A percentile compares a stretch with the other conserved stretches of the same genome.
Conservation (phyloP, 2,888 invertebrate species). For the Pristionchus entomophagus region DNA sequence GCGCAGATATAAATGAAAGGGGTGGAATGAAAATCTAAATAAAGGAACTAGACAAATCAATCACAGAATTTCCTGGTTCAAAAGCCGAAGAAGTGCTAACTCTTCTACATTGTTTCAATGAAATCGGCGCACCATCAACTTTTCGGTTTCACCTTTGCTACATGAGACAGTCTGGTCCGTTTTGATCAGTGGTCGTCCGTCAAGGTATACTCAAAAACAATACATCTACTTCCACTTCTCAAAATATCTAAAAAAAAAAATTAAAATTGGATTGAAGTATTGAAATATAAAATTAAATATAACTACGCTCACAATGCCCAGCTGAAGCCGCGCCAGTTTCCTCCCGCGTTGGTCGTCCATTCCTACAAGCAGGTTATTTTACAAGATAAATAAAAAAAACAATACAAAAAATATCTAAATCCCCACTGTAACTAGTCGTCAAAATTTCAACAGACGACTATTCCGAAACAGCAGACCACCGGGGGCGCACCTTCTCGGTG, state of each 20-base stretch:
- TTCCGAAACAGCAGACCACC: background rate
- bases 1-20: too few relatives aligned
- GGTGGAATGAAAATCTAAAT: too few relatives aligned
- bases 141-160: too few relatives aligned
- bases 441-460: background rate
- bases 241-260: background rate
- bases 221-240: too few relatives aligned
- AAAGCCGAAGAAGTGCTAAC: too few relatives aligned
- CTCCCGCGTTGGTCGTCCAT: background rate
- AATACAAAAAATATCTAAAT: background rate
- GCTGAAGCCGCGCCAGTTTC: background rate
- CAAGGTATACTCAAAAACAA: too few relatives aligned
- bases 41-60: too few relatives aligned
- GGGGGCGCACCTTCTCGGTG: slow-evolving; percentile 2
- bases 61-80: too few relatives aligned
- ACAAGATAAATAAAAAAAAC: background rate
- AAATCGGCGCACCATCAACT: too few relatives aligned
- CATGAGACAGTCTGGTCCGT: too few relatives aligned
- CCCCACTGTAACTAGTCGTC: background rate
- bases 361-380: background rate
- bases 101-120: too few relatives aligned
- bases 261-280: background rate
- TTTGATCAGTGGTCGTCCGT: too few relatives aligned
- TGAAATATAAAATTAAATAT: background rate
- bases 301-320: slow-evolving; percentile 20